Evolutionary conservation across 2,113 vertebrate genomes (phyloP), one percentile per base, ranked within the genome.

Genomic region (Conger conger): DNA sequence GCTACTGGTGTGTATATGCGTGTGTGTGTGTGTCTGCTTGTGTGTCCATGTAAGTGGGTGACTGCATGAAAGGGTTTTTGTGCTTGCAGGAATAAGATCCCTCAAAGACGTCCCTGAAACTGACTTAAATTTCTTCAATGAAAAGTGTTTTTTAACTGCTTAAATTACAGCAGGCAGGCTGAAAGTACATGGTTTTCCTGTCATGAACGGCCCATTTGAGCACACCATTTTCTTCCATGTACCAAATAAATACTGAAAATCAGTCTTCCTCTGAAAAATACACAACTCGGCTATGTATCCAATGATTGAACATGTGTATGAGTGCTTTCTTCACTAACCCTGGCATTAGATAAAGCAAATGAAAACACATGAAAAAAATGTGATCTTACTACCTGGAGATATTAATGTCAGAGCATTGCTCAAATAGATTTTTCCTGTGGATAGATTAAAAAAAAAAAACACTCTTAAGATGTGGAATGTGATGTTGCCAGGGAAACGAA

Each of bases 51-150:
- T 42, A 38, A 63, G 63, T 42, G 50, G 76, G 89, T 82, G n/a
- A 82, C 83, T 83, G 90, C 89, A 90, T 93, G 84, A 92, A 92
- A 89, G 88, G 68, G 81, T 83, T 84, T 88, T 88, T 88, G 83
- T 84, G 80, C 88, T 76, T 76, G 83, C 80, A 84, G 90, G 90
- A 92, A 88, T 84, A 85, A 85, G 73, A 73, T 84, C 33, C 40
- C 87, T 90, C 91, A 93, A 93, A 90, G 91, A 90, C 88, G 87
- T 88, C 86, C 85, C 83, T 85, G 86, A 80, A 86, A 84, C 88
- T 79, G 87, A 86, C 87, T 87, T 82, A 37, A 86, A 85, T 84
- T 82, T 81, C 82, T 83, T 85, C 86, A 86, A 86, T 87, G 89
- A 92, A 92, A 89, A 86, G 86, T 88, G 82, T 84, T 89, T 85